Evolutionary conservation across 1,140 invertebrate species (phyloP).

Genomic region (Lutraria rhynchaena): DNA sequence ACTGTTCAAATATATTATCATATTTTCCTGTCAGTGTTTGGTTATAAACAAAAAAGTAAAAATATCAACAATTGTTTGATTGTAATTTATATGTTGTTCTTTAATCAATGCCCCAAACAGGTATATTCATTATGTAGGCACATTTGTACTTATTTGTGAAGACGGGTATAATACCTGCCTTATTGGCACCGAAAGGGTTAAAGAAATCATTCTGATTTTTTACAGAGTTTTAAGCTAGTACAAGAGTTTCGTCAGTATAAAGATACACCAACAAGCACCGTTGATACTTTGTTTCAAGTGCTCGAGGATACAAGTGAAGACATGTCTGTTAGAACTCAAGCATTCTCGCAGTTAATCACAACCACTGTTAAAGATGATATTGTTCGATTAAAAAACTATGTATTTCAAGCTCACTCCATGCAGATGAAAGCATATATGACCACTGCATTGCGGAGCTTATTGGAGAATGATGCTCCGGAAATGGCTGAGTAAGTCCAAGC

Average conservation of each 20-base stretch:
- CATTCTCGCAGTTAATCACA: slow-evolving; percentile 15
- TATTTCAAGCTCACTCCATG: background rate
- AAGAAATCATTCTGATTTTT: no score
- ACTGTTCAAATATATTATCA: no score
- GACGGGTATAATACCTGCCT: no score
- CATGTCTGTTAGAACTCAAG: background rate
- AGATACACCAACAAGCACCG: background rate
- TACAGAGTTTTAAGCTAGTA: no score
- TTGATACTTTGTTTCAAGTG: slow-evolving; percentile 3
- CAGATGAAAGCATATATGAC: slow-evolving; percentile 34
- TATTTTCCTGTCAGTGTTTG: no score
- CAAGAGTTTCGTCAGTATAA: background rate
- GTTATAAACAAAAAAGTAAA: no score
- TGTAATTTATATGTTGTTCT: no score
- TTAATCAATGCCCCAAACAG: no score
- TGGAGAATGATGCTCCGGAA: slow-evolving; percentile 9
- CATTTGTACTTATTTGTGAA: no score
- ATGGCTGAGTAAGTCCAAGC: slow-evolving; percentile 13
- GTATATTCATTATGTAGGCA: no score
- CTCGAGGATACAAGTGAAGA: slow-evolving; percentile 1
- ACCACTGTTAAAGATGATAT: slow-evolving; percentile 1
- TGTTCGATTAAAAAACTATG: background rate
- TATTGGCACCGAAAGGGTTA: no score
- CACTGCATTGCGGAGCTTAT: background rate
- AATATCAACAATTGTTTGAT: no score